A percentile compares a stretch with the other conserved stretches of the same genome.
Evolutionary conservation across 2,113 vertebrate genomes (phyloP).

Genomic region (Alouatta palliata): DNA sequence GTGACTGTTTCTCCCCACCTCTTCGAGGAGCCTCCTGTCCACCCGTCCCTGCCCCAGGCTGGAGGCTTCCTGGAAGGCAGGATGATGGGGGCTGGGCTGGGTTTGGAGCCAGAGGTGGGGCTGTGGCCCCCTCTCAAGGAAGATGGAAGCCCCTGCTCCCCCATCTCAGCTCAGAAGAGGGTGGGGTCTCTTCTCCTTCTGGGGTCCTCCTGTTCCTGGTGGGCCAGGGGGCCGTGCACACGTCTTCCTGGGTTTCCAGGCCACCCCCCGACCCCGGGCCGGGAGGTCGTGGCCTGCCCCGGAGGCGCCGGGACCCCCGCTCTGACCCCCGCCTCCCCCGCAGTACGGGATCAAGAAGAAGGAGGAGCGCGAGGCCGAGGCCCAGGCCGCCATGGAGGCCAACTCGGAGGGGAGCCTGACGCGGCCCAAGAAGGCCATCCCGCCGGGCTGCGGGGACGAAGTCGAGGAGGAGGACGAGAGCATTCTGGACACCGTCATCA

Average conservation of each 20-base stretch:
- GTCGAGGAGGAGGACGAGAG: constrained; percentile 95
- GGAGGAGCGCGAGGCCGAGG: constrained; percentile 94
- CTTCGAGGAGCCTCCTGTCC: neutral
- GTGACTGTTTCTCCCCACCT: too few species aligned
- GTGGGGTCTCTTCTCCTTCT: neutral
- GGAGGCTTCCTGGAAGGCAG: neutral
- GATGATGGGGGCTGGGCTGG: neutral
- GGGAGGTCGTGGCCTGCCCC: neutral
- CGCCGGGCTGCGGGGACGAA: constrained; percentile 85
- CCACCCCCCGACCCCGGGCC: too few species aligned
- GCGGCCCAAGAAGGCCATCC: constrained; percentile 92
- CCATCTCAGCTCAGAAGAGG: too few species aligned
- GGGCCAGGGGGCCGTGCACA: neutral
- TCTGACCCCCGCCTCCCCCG: neutral
- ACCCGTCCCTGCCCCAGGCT: too few species aligned
- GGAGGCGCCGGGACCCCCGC: neutral
- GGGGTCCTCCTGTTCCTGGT: neutral
- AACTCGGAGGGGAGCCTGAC: constrained; percentile 94
- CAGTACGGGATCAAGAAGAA: constrained; percentile 99
- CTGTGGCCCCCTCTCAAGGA: fast-evolving
- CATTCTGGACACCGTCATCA: constrained; percentile 98
- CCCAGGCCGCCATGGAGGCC: constrained; percentile 93
- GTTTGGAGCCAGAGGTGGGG: neutral
- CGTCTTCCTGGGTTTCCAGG: too few species aligned
- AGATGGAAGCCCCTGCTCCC: neutral